Evolutionary conservation across 2,797 vertebrate genomes (phyloP), one percentile per base, ranked within the genome.

Genomic region (Xenops minutus): DNA sequence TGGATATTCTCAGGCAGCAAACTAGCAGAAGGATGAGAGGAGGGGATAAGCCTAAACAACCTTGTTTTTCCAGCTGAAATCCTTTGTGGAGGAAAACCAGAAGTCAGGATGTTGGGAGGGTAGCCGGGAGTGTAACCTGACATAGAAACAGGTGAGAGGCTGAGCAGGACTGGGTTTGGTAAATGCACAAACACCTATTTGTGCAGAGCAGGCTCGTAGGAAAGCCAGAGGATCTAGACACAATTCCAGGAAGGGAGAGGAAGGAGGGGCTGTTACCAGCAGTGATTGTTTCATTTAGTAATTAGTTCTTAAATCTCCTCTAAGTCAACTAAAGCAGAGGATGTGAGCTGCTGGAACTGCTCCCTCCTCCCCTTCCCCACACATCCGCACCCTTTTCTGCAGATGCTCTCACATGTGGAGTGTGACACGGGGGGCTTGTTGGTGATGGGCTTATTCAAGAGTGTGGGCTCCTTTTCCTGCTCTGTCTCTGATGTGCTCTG

Each of bases 281-380:
- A 74, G 17, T 11, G 93, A 95, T 96, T 95, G 96, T 93, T 96
- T 90, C 71, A 39, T 77, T 86, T 91, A n/a, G 62, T 90, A 95
- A 93, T 95, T 93, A 93, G 75, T 16, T 39, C 89, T 89, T 32
- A 67, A 76, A 83, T 77, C 89, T 91, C 81, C 81, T 91, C 39
- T 14, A 85, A 91, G 84, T 76, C 84, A 85, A 94, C 72, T 55
- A 69, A 66, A 89, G 90, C 76, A 81, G 92, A 95, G 95, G 88
- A 95, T 93, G 83, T 92, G 89, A 89, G 83, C 61, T 87, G 7
- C 30, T 77, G 85, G 76, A 74, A 29, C 51, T 20, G 2, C 20
- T 81, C 84, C 59, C 89, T 62, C 73, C 72, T 93, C 62, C 85
- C 69, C 68, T 95, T 93, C 82, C 87, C 79, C 8, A 4, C 63